These are phyloP conservation scores for Lepidurus couesii DNA, from an alignment of 1,140 invertebrate species.

Conservation along the genomic window DNA sequence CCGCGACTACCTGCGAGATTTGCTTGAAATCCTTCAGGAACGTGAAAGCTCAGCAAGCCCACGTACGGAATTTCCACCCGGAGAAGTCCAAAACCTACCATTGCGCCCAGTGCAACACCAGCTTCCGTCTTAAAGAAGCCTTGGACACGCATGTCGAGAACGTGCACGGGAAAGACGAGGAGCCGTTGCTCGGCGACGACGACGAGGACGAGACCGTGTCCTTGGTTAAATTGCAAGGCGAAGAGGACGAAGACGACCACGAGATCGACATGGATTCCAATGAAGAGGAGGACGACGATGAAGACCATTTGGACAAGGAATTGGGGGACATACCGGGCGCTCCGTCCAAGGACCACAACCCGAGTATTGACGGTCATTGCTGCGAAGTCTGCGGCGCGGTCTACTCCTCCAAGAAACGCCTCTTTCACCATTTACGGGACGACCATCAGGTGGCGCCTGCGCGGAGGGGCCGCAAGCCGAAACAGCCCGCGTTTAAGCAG, in stretches of 20 bases:
- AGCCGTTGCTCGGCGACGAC: constrained; percentile 60
- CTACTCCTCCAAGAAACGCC: constrained; percentile 40
- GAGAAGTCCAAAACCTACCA: constrained; percentile 39
- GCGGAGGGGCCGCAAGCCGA: constrained; percentile 34
- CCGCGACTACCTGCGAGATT: constrained; percentile 24
- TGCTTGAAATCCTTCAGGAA: constrained; percentile 26
- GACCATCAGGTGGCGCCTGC: constrained; percentile 32
- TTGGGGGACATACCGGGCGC: constrained; percentile 18
- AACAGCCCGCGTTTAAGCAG: constrained; percentile 38
- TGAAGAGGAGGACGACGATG: constrained; percentile 44
- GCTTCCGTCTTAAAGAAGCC: constrained; percentile 58
- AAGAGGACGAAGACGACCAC: constrained; percentile 38
- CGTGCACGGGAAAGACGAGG: constrained; percentile 34
- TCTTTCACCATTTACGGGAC: constrained; percentile 41
- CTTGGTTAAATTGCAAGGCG: constrained; percentile 23
- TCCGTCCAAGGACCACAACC: constrained; percentile 38
- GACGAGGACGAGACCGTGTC: constrained; percentile 67
- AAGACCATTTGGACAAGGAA: constrained; percentile 37
- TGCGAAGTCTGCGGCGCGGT: constrained; percentile 42
- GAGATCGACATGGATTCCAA: constrained; percentile 45
- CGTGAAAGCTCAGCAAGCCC: constrained; percentile 19
- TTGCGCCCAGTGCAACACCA: constrained; percentile 57
- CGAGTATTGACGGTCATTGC: constrained; percentile 38
- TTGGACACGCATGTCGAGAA: constrained; percentile 54
- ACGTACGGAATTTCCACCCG: constrained; percentile 28